Base-by-base conservation (phyloP, 2,113 vertebrate genomes). In the Physeter macrocephalus region DNA sequence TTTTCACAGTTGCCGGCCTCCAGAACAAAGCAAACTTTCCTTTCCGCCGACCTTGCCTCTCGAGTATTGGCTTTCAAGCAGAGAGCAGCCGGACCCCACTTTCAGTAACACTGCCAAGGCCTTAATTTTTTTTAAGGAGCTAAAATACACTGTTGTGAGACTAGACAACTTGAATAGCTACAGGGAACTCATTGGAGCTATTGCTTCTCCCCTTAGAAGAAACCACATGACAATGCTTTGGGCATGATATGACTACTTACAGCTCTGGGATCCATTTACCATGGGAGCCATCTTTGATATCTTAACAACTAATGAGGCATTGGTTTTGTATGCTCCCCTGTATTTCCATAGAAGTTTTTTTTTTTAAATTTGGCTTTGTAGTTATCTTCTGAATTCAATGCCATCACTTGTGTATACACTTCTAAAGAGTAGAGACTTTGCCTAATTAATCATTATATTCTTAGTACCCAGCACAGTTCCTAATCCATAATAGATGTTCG, bases 101-200 rank as follows among this genome's bases (percentile, higher is more conserved):
- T 77, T 52, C 18, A 52, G 31, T n/a, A 52, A n/a, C 46, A 52
- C 0, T 39, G 7, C 8, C 8, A 64, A 39, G 10, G 34, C 2
- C 11, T 46, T 25, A 81, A 69, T 8, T 5, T 0, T 0, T 36
- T 43, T n/a, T 18, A 59, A 62, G 25, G 71, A 67, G 17, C 8
- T 87, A 14, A 64, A 89, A 49, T 41, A 46, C 0, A 15, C 10
- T 66, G 1, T 20, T 59, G 18, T 46, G 9, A 86, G 14, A 39
- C 17, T 7, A 83, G 3, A 43, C 3, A 90, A 61, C 18, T n/a
- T 78, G 6, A 78, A 49, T 8, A 66, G 11, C 9, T 29, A 15
- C 5, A 10, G 4, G 25, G 2, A 78, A 25, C 7, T 43, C 7
- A 5, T 7, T 13, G n/a, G 3, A 72, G 6, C 3, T 34, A 41